Base-by-base conservation (phyloP, 2,888 invertebrate genomes). In the Rutpela maculata region DNA sequence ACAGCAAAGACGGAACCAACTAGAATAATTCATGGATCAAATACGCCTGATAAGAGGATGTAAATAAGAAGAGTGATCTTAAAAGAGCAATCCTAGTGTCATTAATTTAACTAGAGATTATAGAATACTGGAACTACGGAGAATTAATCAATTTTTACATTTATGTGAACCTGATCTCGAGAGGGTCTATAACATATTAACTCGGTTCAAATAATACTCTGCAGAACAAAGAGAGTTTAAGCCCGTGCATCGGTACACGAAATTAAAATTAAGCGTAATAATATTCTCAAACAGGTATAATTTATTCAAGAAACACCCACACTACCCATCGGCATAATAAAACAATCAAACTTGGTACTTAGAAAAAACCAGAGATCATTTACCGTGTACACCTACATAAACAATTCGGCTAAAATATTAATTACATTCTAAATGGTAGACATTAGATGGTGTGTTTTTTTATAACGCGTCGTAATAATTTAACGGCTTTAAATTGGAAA, bases 301-400 rank as follows among this genome's bases (percentile, higher is more conserved):
- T 73, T 63, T 76, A 76, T 72, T 73, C 73, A 63, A 68, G 73
- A 67, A 73, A 73, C 76, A 73, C 76, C 76, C 63, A 76, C 76
- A 63, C 56, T 43, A 63, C 35, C 63, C 73, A 76, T 75, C 73
- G 63, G 78, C 73, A 78, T 78, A 78, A 78, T 78, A 78, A 78
- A 78, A 78, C 75, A 78, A 78, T 78, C 72, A 69, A 73, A 59
- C 57, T 63, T 55, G 60, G 73, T 75, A 75, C 78, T 78, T 35
- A 73, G 22, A 75, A 78, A 77, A 75, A 73, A 72, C 70, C 73
- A 65, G 75, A 70, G 75, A 78, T 75, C 75, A 75, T 78, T 78
- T 78, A 75, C 78, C 69, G 73, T n/a, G 73, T 70, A 78, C 78
- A 73, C 78, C 78, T 73, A 78, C 78, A 65, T 60, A 70, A 57